Evolutionary conservation across 2,888 invertebrate genomes (phyloP).

Genomic region (Thereva unica): DNA sequence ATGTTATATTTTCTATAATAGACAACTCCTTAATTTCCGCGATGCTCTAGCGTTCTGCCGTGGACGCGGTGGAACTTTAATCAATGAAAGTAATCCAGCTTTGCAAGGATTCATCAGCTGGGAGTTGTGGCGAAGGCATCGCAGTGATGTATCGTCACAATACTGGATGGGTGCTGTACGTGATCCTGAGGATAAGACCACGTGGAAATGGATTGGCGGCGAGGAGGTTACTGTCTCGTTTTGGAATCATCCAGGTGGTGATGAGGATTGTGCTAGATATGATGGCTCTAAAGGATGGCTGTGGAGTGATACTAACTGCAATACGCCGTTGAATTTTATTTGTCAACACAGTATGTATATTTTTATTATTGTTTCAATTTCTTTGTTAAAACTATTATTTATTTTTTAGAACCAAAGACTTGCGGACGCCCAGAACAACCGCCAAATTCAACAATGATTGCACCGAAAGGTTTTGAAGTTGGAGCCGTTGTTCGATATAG

Average conservation of each 20-base stretch:
- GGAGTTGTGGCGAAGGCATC: constrained; percentile 90
- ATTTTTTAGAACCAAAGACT: constrained; percentile 76
- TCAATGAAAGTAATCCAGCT: constrained; percentile 91
- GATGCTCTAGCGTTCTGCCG: constrained; percentile 82
- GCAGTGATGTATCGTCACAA: constrained; percentile 88
- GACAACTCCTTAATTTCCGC: constrained; percentile 78
- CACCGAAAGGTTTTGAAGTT: constrained; percentile 75
- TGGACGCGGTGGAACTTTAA: constrained; percentile 79
- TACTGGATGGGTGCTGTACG: constrained; percentile 94
- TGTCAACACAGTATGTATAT: constrained; percentile 88
- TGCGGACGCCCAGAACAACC: constrained; percentile 93
- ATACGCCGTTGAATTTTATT: constrained; percentile 81
- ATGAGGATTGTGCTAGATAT: constrained; percentile 84
- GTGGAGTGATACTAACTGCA: constrained; percentile 91
- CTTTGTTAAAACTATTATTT: background rate
- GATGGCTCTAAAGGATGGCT: constrained; percentile 94
- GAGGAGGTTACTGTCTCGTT: constrained; percentile 88
- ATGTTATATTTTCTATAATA: constrained; percentile 91
- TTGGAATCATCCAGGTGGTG: constrained; percentile 85
- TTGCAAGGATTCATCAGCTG: constrained; percentile 92
- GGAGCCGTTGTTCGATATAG: constrained; percentile 82
- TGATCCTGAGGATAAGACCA: constrained; percentile 72
- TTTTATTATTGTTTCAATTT: background rate
- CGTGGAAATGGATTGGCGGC: constrained; percentile 89
- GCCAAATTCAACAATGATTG: constrained; percentile 86